Base-by-base conservation (phyloP, 2,888 invertebrate species). In the Patella depressa region DNA sequence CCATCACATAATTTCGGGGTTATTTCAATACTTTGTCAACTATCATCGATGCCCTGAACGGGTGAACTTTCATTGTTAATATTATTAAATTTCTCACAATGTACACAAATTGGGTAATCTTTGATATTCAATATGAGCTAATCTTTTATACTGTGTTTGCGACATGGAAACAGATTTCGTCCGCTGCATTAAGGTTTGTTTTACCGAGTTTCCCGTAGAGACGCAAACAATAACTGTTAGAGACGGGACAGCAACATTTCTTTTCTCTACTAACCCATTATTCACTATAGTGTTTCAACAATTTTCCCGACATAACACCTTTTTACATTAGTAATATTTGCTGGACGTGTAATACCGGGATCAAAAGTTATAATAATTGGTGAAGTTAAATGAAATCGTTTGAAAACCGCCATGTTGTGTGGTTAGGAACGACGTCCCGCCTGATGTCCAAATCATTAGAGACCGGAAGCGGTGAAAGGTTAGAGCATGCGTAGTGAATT, bases 261-360 rank as follows among this genome's bases (percentile, higher is more conserved):
- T 65, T 65, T 65, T 14, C 65, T 65, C 19, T 12, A 65, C 65
- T 65, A 65, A 65, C 65, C 45, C 65, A 65, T 24, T 65, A 24
- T 65, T 65, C 24, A 24, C 19, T 19, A 19, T 65, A 65, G 24
- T 65, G 24, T 65, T 65, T 65, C 65, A 65, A 24, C 24, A 19
- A 24, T 65, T 65, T 65, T 24, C 19, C 24, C 24, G 14, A 24
- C 19, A 24, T 24, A 24, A 24, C 65, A 65, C 65, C 65, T 65
- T 65, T 65, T 65, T 65, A 24, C 19, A 65, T 65, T 65, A 65
- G 65, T 65, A 65, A 65, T 65, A 65, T 65, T 65, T 65, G 65
- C 65, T 65, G 24, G 65, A 65, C 65, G 65, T 65, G 65, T 65
- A 65, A 11, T 24, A 65, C 65, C 24, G 45, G 7, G 7, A 45